Evolutionary conservation across 2,113 vertebrate genomes (phyloP).

Genomic region (Genyomyrus donnyi): DNA sequence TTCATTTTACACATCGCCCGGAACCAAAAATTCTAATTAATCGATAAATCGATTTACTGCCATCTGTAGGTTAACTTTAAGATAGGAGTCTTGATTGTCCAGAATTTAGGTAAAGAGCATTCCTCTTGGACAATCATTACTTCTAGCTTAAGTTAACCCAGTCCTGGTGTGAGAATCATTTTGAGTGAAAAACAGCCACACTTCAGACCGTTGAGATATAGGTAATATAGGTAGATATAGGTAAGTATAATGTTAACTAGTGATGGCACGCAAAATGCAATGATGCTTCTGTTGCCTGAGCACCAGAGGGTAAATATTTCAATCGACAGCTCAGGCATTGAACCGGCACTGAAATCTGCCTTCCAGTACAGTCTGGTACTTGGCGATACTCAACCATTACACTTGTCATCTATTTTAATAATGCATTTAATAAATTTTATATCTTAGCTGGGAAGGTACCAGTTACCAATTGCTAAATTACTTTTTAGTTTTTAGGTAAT

Average conservation of each 20-base stretch:
- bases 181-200: neutral
- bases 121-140: neutral
- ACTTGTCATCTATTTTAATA: neutral
- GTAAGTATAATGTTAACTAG: too few species aligned
- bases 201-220: neutral
- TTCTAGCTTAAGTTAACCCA: neutral
- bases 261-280: too few species aligned
- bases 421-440: neutral
- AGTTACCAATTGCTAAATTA: neutral
- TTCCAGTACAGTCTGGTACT: neutral
- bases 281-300: neutral
- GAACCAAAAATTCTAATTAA: too few species aligned
- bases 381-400: neutral
- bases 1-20: neutral
- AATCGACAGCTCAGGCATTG: neutral
- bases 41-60: too few species aligned
- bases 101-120: too few species aligned
- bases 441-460: neutral
- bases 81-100: too few species aligned
- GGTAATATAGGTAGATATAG: neutral
- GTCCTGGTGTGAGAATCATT: neutral
- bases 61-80: too few species aligned
- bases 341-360: neutral
- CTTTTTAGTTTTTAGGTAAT: neutral
- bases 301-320: neutral